Evolutionary conservation across 2,888 invertebrate genomes (phyloP).

Genomic region (Blastobasis adustella): DNA sequence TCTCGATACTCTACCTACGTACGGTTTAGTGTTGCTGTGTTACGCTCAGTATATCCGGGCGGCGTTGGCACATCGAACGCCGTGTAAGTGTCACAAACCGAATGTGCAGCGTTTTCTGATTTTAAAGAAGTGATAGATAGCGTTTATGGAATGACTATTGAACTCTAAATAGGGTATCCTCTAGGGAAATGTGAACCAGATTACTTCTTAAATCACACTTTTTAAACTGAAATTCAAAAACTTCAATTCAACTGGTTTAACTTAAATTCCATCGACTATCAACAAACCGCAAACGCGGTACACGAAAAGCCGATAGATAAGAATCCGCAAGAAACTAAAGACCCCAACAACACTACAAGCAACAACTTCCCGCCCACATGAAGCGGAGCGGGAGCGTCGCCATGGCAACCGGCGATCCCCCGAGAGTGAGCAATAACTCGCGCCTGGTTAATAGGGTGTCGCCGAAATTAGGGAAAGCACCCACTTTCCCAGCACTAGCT

Average conservation of each 20-base stretch:
- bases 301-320: constrained; percentile 46
- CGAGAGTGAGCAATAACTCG: constrained; percentile 54
- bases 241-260: too few relatives aligned
- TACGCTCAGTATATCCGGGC: too few relatives aligned
- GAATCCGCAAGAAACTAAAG: constrained; percentile 50
- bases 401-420: constrained; percentile 47
- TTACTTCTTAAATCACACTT: too few relatives aligned
- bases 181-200: too few relatives aligned
- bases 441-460: constrained; percentile 61
- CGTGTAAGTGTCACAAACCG: too few relatives aligned
- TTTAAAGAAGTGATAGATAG: too few relatives aligned
- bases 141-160: too few relatives aligned
- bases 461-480: constrained; percentile 61
- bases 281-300: constrained; percentile 25
- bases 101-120: too few relatives aligned
- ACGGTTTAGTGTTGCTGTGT: too few relatives aligned
- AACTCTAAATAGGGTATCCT: too few relatives aligned
- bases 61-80: too few relatives aligned
- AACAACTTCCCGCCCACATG: constrained; percentile 17
- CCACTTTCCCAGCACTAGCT: constrained; percentile 48
- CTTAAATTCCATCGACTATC: constrained; percentile 17
- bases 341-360: constrained; percentile 44
- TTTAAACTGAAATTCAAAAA: too few relatives aligned
- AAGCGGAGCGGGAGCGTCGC: constrained; percentile 25
- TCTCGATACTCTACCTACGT: constrained; percentile 35